phyloP scores from a whole-genome alignment of 2,797 vertebrate genomes.

The Staurois parvus region DNA sequence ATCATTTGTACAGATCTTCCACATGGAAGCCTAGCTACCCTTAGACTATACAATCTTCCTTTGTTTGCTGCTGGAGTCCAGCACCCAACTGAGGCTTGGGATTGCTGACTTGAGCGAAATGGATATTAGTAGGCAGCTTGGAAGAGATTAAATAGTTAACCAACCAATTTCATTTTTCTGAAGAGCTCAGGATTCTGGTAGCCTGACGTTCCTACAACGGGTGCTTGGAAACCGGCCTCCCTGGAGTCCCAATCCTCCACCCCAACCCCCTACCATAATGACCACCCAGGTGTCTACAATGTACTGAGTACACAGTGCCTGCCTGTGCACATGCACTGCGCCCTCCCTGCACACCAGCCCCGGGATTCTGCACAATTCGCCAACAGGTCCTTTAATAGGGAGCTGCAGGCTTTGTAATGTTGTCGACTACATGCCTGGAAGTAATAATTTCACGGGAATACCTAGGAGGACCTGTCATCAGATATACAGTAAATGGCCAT shows the following conservation, averaged over 20 bases:
- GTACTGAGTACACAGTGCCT: slow-evolving; percentile 13
- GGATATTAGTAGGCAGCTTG: not conserved
- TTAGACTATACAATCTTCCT: not conserved
- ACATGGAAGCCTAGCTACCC: no score
- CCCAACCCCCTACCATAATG: not conserved
- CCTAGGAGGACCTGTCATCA: no score
- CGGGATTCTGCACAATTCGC: no score
- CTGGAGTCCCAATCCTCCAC: not conserved
- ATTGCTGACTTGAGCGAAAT: not conserved
- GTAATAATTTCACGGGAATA: no score
- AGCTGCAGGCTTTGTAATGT: no score
- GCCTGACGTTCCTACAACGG: slow-evolving; percentile 9
- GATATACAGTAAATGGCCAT: no score
- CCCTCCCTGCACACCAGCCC: not conserved
- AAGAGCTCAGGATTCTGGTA: slow-evolving; percentile 2
- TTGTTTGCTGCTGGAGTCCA: not conserved
- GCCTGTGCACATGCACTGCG: not conserved
- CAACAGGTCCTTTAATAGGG: no score
- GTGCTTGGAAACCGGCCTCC: slow-evolving; percentile 24
- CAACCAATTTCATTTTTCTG: not conserved
- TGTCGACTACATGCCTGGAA: no score
- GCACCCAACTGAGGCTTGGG: not conserved
- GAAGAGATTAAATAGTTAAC: slow-evolving; percentile 7
- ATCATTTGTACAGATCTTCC: no score
- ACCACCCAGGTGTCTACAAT: slow-evolving; percentile 17